Evolutionary conservation across 2,113 vertebrate genomes (phyloP).

Genomic region (Pontoporia blainvillei): DNA sequence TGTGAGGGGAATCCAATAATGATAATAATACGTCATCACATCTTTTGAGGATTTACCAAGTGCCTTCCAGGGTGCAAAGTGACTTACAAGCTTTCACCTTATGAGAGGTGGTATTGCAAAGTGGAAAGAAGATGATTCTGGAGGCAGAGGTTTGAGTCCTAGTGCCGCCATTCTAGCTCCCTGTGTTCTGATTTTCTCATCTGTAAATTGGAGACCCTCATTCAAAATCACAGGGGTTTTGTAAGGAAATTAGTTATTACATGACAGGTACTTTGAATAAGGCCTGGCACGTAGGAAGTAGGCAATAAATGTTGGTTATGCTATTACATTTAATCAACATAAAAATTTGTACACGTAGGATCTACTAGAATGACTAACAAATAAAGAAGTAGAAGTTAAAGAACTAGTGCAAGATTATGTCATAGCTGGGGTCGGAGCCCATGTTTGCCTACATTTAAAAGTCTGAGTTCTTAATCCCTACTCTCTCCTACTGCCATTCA

Average conservation of each 20-base stretch:
- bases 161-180: neutral
- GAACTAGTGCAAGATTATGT: neutral
- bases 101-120: neutral
- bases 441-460: neutral
- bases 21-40: neutral
- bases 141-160: neutral
- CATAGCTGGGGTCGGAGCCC: neutral
- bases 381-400: neutral
- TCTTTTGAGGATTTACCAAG: neutral
- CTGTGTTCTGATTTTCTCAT: neutral
- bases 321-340: neutral
- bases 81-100: neutral
- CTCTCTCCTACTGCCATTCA: neutral
- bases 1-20: constrained; percentile 17
- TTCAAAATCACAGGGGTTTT: neutral
- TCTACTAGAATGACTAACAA: neutral
- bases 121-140: neutral
- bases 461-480: neutral
- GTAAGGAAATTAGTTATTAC: neutral
- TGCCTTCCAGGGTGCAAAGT: neutral
- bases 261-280: neutral
- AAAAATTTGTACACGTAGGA: neutral
- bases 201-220: neutral
- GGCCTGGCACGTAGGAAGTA: neutral
- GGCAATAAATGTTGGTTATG: neutral